Base-by-base conservation (phyloP, 2,113 vertebrate genomes). In the Acanthochromis polyacanthus region DNA sequence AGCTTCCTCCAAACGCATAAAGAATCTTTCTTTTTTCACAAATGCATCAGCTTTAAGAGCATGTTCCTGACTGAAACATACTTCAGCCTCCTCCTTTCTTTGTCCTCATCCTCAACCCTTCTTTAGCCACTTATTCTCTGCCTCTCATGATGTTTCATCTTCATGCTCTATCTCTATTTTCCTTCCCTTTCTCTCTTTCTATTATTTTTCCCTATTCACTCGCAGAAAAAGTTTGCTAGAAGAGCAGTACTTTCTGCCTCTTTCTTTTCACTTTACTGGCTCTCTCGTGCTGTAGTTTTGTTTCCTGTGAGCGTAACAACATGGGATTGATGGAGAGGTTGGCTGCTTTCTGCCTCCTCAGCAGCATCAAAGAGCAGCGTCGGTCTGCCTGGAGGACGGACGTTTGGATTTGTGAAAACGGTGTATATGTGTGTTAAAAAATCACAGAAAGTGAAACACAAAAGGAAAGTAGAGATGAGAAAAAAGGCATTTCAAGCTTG, bases 311-410 rank as follows among this genome's bases (percentile, higher is more conserved):
- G 61, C 72, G 68, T 58, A 81, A 58, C 77, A 38, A 60, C 51
- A 43, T 66, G 15, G 78, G 71, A 81, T 51, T 73, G 79, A 83
- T 72, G 85, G 66, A 69, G 77, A 22, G 72, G 62, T 66, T 22
- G 19, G 56, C 71, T 48, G 80, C 45, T 81, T 87, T 85, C 83
- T 85, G 66, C 78, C 57, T 60, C 71, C 68, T 88, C 84, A 84
- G 88, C 88, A 87, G 52, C 69, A 75, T 60, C 55, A 20, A 57
- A 68, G 23, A 65, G 61, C 16, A 60, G 53, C 50, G 22, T 4
- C 32, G 68, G 32, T 23, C 17, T 71, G 36, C 66, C 32, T n/a
- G 46, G 20, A 61, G 55, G 51, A 17, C 28, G 58, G 25, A 59
- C 25, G 45, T 48, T 19, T 46, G 36, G 59, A 52, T 38, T 30